phyloP scores from a whole-genome alignment of 2,113 vertebrate genomes.

The Actenoides lindsayi region DNA sequence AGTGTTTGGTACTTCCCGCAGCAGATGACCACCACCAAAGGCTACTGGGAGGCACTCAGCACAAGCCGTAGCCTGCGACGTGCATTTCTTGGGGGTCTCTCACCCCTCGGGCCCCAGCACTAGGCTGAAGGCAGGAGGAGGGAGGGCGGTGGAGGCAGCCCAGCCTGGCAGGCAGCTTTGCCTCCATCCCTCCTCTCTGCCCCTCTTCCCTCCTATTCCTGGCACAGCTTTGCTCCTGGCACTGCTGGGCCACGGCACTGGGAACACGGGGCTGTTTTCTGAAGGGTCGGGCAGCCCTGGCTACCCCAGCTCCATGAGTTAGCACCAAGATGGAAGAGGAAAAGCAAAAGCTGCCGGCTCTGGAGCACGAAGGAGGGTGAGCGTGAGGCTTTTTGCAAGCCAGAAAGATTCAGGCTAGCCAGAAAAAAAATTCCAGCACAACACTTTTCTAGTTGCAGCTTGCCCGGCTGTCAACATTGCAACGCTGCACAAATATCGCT shows the following conservation, averaged over 20 bases:
- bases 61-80: background rate
- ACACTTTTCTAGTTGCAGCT: background rate
- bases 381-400: background rate
- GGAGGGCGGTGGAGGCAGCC: background rate
- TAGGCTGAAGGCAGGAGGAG: background rate
- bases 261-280: background rate
- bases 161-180: background rate
- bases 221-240: background rate
- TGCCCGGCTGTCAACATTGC: background rate
- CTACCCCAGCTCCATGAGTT: fast-evolving
- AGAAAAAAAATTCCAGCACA: slow-evolving; percentile 16
- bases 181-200: background rate
- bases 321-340: background rate
- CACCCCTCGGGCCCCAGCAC: fast-evolving
- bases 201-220: background rate
- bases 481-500: fast-evolving
- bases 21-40: background rate
- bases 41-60: background rate
- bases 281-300: background rate
- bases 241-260: background rate
- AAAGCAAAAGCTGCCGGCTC: background rate
- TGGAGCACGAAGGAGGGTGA: background rate
- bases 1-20: background rate
- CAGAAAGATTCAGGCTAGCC: background rate
- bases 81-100: background rate